Percentiles rank a stretch among this genome's conserved stretches.
Conservation (phyloP, 2,888 invertebrate genomes). For the Polia nebulosa region DNA sequence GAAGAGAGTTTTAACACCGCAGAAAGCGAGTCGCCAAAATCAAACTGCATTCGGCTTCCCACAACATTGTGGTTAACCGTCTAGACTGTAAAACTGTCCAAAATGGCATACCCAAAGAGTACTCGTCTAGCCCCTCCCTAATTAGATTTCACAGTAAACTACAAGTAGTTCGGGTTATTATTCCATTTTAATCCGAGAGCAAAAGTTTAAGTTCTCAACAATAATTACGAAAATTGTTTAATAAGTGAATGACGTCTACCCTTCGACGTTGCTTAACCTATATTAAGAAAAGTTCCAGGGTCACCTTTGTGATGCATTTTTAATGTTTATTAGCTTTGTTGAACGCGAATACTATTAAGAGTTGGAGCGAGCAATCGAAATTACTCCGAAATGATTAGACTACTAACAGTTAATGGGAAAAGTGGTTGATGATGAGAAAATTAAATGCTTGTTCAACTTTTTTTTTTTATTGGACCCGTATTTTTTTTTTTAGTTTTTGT, state of each 20-base stretch:
- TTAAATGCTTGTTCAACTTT: slow-evolving; percentile 13
- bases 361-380: slow-evolving; percentile 40
- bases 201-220: slow-evolving; percentile 17
- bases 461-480: slow-evolving; percentile 30
- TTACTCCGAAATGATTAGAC: slow-evolving; percentile 28
- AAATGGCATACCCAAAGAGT: not conserved
- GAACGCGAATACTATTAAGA: slow-evolving; percentile 47
- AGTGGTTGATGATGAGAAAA: slow-evolving; percentile 40
- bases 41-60: slow-evolving; percentile 5
- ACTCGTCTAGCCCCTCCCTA: not conserved
- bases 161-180: slow-evolving; percentile 30
- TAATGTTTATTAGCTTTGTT: slow-evolving; percentile 45
- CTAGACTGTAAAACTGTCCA: not conserved
- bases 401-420: slow-evolving; percentile 42
- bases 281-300: slow-evolving; percentile 40
- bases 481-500: not conserved
- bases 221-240: slow-evolving; percentile 45
- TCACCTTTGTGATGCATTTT: slow-evolving; percentile 51
- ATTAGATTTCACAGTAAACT: slow-evolving; percentile 34
- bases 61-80: slow-evolving; percentile 1
- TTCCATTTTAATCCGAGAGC: slow-evolving; percentile 35
- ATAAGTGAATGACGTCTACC: slow-evolving; percentile 30
- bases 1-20: not conserved
- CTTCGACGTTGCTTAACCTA: slow-evolving; percentile 33
- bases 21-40: slow-evolving; percentile 2